These are phyloP conservation scores for Cydia strobilella DNA, from an alignment of 1,140 invertebrate species.

Conservation along the genomic window DNA sequence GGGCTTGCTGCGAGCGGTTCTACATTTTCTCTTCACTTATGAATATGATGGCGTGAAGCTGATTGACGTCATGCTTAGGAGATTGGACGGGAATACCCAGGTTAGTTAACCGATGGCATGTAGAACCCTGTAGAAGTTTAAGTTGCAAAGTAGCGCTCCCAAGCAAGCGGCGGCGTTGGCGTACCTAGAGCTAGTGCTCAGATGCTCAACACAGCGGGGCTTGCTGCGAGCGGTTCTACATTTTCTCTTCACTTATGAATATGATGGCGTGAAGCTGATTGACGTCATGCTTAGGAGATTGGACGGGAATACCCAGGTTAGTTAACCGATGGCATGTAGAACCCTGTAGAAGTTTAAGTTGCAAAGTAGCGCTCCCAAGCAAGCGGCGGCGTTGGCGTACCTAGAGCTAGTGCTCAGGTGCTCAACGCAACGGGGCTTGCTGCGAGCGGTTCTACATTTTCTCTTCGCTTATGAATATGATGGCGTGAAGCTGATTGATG, in stretches of 20 bases:
- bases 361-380: conserved; percentile 90
- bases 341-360: conserved; percentile 48
- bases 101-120: conserved; percentile 68
- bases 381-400: conserved; percentile 95
- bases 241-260: conserved; percentile 92
- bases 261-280: conserved; percentile 89
- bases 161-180: conserved; percentile 95
- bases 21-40: conserved; percentile 92
- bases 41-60: conserved; percentile 90
- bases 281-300: conserved; percentile 89
- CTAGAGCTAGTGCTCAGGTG: conserved; percentile 93
- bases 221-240: conserved; percentile 90
- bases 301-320: conserved; percentile 86
- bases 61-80: conserved; percentile 88
- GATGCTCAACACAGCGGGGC: conserved; percentile 92
- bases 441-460: conserved; percentile 92
- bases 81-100: conserved; percentile 87
- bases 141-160: conserved; percentile 87
- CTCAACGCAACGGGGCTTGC: conserved; percentile 90
- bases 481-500: conserved; percentile 87
- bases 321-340: conserved; percentile 34
- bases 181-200: conserved; percentile 94
- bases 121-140: too few species aligned
- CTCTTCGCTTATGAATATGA: conserved; percentile 93
- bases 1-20: conserved; percentile 89